phyloP scores from a whole-genome alignment of 2,888 invertebrate genomes.

The Cancer borealis region DNA sequence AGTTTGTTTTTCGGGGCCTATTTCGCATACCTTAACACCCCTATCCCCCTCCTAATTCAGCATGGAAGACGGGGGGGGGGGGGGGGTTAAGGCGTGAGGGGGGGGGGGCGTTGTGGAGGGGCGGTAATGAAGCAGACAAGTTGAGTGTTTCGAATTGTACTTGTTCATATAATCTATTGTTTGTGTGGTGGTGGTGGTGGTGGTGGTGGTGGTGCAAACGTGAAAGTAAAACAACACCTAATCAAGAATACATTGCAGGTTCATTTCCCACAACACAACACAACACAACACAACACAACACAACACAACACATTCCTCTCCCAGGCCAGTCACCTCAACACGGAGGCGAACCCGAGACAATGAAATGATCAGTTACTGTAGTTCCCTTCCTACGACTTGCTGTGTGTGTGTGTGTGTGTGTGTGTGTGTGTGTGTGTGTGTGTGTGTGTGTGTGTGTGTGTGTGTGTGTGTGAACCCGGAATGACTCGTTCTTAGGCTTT shows the following conservation, averaged over 20 bases:
- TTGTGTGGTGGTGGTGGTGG: neutral
- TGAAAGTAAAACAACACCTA: neutral
- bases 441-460: neutral
- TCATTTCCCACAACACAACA: neutral
- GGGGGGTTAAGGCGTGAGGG: neutral
- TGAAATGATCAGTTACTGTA: constrained; percentile 4
- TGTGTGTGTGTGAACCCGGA: neutral
- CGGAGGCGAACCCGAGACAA: neutral
- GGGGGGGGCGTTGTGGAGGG: neutral
- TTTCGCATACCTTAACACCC: neutral
- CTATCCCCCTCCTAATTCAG: neutral
- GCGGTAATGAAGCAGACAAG: neutral
- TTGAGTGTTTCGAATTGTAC: neutral
- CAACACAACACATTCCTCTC: neutral
- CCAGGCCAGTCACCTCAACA: neutral
- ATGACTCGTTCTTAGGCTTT: neutral
- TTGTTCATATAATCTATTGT: neutral
- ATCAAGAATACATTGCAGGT: neutral
- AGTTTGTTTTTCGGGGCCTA: neutral
- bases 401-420: neutral
- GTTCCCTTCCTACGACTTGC: neutral
- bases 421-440: neutral
- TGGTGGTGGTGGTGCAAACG: neutral
- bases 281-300: too few relatives aligned
- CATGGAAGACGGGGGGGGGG: neutral